phyloP scores from a whole-genome alignment of 2,113 vertebrate species.

The Phoxinus phoxinus region DNA sequence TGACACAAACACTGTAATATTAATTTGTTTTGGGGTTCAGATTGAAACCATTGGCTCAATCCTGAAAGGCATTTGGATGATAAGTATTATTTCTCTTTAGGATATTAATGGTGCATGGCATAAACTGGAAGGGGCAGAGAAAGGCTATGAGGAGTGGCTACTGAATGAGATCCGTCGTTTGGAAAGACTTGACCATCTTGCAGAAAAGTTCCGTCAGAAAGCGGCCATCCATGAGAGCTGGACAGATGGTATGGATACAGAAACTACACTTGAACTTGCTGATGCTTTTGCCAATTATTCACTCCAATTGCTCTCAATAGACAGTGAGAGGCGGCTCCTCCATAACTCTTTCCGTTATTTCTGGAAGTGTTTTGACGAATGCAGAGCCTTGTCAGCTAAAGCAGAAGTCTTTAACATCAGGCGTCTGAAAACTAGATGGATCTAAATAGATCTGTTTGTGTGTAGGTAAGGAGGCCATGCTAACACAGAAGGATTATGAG shows the following conservation, averaged over 20 bases:
- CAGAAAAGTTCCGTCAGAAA: slow-evolving; percentile 93
- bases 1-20: too few relatives aligned
- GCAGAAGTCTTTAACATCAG: background rate
- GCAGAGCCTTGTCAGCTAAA: background rate
- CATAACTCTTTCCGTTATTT: background rate
- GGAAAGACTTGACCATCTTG: slow-evolving; percentile 91
- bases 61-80: background rate
- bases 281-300: background rate
- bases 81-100: slow-evolving; percentile 66
- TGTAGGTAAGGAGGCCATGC: slow-evolving; percentile 89
- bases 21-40: too few relatives aligned
- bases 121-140: slow-evolving; percentile 90
- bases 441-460: background rate
- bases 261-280: background rate
- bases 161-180: slow-evolving; percentile 90
- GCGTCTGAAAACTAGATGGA: background rate
- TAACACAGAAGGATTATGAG: slow-evolving; percentile 90
- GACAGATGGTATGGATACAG: slow-evolving; percentile 70
- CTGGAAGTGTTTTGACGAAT: background rate
- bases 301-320: background rate
- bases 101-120: slow-evolving; percentile 92
- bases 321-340: background rate
- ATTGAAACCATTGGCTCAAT: background rate
- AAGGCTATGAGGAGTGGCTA: slow-evolving; percentile 94
- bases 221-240: slow-evolving; percentile 91